phyloP scores from a whole-genome alignment of 64 coral and sea anemone species.

The Pocillopora verrucosa region DNA sequence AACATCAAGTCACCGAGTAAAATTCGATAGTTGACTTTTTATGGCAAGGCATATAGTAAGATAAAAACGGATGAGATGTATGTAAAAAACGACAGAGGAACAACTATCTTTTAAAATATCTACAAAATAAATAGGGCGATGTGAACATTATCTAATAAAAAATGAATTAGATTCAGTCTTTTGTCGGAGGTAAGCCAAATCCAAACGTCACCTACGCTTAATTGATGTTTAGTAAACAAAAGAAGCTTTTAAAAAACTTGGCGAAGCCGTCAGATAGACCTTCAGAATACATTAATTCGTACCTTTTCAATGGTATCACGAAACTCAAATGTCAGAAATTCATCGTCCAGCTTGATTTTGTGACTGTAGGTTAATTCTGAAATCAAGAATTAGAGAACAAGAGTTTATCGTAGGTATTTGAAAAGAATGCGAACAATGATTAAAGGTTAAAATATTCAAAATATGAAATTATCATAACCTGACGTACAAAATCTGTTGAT shows the following conservation, averaged over 20 bases:
- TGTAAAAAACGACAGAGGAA: too few relatives aligned
- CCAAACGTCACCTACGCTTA: neutral
- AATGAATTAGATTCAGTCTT: neutral
- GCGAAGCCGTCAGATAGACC: neutral
- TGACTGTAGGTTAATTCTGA: conserved; percentile 86
- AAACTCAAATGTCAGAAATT: conserved; percentile 77
- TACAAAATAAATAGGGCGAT: too few relatives aligned
- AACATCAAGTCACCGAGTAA: too few relatives aligned
- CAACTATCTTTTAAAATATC: too few relatives aligned
- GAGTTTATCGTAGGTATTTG: neutral
- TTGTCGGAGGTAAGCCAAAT: too few relatives aligned
- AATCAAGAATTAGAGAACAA: neutral
- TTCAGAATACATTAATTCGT: neutral
- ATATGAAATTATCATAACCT: neutral
- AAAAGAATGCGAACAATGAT: neutral
- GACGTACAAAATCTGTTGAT: neutral
- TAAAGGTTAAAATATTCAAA: neutral
- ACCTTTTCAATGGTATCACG: conserved; percentile 83
- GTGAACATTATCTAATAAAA: neutral
- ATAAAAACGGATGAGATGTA: too few relatives aligned
- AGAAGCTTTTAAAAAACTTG: neutral
- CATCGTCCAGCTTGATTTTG: conserved; percentile 82
- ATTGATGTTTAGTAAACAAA: neutral
- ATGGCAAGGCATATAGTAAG: too few relatives aligned
- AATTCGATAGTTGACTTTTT: too few relatives aligned